These are phyloP conservation scores for Bombus fervidus DNA, from an alignment of 1,140 invertebrate genomes.

Conservation along the genomic window DNA sequence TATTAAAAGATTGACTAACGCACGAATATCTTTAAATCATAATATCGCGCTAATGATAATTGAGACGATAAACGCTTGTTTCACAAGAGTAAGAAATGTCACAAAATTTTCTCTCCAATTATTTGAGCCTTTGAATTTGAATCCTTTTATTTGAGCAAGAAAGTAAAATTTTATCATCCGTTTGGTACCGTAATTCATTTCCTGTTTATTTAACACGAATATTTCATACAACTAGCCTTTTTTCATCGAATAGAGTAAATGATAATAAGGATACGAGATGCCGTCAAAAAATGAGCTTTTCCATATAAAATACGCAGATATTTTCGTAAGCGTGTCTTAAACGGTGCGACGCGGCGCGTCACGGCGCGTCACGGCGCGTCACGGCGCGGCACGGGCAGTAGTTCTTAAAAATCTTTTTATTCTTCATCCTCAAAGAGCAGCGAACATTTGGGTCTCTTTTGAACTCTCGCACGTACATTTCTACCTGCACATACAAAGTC, in stretches of 20 bases:
- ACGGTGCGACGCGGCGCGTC: too few relatives aligned
- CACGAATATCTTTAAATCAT: too few relatives aligned
- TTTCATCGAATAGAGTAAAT: background rate
- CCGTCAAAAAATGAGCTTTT: background rate
- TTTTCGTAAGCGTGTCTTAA: background rate
- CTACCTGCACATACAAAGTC: slow-evolving; percentile 32
- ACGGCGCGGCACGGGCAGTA: background rate
- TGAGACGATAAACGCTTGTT: too few relatives aligned
- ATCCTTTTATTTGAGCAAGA: too few relatives aligned
- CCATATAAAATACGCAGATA: background rate
- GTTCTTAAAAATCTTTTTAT: slow-evolving; percentile 17
- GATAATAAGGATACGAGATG: background rate
- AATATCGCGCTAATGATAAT: too few relatives aligned
- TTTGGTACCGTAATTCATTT: background rate
- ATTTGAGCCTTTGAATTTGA: background rate
- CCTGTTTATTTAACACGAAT: background rate
- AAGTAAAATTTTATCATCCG: background rate
- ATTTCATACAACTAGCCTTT: background rate
- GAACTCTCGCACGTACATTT: background rate
- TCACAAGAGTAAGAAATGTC: background rate
- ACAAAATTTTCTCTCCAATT: background rate
- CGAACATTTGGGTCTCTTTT: slow-evolving; percentile 1
- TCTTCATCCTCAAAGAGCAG: slow-evolving; percentile 12
- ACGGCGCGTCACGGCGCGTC: too few relatives aligned
- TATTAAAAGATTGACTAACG: too few relatives aligned